Evolutionary conservation across 2,113 vertebrate genomes (phyloP), one percentile per base, ranked within the genome.

Genomic region (Rynchops niger): DNA sequence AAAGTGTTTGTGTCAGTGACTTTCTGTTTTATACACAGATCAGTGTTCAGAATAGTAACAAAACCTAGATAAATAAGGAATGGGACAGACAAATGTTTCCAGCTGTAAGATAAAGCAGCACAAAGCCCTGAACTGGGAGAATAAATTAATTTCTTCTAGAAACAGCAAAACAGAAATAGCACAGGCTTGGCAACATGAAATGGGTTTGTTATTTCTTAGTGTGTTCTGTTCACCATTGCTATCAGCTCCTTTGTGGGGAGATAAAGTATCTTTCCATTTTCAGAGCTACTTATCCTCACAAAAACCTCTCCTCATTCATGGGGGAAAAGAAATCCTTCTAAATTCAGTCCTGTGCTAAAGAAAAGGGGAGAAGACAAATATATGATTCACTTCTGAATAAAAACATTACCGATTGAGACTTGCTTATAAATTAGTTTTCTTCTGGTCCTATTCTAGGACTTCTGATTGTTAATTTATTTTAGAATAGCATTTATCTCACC

Each of bases 21-120:
- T 62, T 95, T 25, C 63, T 89, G n/a, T 45, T 89, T 89, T 49
- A 62, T 21, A 50, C 16, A 74, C 3, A 66, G 17, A 93, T 76
- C 52, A 42, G 34, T 7, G 27, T 56, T 92, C 58, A 74, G 1
- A 92, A 90, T 18, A 88, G 55, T 49, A 94, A 70, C 49, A 82
- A 94, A 95, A 74, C 30, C 30, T 12, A 50, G 32, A 78, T 78
- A 94, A 95, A 89, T 55, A 81, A 74, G 0, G 3, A 73, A 81
- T 19, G 34, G 56, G 20, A 25, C 32, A 91, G 76, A 94, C 25
- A 92, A 95, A 78, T 81, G 63, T 73, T 95, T 96, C 38, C 50
- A 94, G 29, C 55, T 84, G 12, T 74, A 93, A 88, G 80, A 94
- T 92, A 91, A 92, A 71, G 63, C 42, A 89, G 78, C 69, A 94